Evolutionary conservation across 2,797 vertebrate species (phyloP).

Genomic region (Salarias fasciatus): DNA sequence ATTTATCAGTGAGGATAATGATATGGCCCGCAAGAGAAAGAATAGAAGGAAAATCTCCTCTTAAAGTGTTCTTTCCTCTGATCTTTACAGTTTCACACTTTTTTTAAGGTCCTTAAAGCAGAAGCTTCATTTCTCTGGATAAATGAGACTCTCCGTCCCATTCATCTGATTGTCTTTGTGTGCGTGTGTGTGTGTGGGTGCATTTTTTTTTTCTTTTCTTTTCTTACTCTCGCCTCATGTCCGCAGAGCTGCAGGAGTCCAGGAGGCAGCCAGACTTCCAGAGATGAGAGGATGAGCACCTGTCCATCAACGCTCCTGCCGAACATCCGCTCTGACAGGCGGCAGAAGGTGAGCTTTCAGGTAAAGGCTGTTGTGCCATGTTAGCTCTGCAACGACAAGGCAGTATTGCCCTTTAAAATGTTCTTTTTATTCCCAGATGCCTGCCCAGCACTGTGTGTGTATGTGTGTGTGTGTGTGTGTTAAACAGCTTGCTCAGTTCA

Average conservation of each 20-base stretch:
- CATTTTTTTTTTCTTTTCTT: no score
- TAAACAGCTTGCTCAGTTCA: no score
- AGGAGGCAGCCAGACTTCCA: conserved; percentile 84
- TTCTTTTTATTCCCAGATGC: no score
- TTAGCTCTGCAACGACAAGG: neutral
- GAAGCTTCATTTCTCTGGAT: conserved; percentile 16
- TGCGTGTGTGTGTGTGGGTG: no score
- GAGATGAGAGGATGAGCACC: conserved; percentile 82
- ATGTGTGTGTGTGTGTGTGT: no score
- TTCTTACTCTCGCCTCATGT: no score
- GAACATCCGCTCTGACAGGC: conserved; percentile 82
- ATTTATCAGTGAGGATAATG: conserved; percentile 24
- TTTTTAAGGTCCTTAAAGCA: neutral
- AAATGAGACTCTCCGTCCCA: conserved; percentile 60
- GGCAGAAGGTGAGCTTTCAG: conserved; percentile 78
- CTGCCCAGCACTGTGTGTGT: no score
- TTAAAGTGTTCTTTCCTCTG: conserved; percentile 5
- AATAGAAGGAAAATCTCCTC: conserved; percentile 11
- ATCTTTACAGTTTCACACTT: neutral
- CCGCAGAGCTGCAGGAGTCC: no score
- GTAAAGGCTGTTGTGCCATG: neutral
- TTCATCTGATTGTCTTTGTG: no score
- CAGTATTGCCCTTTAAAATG: no score
- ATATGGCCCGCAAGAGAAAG: conserved; percentile 1
- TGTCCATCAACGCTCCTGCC: conserved; percentile 84